Conservation (phyloP, 1,140 invertebrate genomes). For the Colletes latitarsis region DNA sequence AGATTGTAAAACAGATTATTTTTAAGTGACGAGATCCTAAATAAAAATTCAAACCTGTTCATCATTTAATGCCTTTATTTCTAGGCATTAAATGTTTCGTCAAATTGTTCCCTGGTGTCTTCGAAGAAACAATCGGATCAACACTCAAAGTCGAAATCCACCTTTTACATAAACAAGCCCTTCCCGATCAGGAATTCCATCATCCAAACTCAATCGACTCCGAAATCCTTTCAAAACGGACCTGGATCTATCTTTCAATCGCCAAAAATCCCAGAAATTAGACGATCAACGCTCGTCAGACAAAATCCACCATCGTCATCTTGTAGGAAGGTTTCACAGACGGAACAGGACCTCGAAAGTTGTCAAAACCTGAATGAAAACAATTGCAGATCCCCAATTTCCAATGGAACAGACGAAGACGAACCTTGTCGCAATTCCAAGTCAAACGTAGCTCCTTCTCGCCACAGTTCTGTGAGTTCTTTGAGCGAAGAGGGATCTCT, state of each 20-base stretch:
- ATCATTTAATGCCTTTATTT: neutral
- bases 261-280: neutral
- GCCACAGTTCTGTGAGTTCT: constrained; percentile 44
- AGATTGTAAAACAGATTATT: neutral
- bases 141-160: constrained; percentile 1
- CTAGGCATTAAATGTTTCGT: constrained; percentile 31
- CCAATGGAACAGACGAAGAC: constrained; percentile 29
- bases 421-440: constrained; percentile 18
- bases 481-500: constrained; percentile 40
- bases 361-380: neutral
- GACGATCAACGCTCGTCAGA: constrained; percentile 23
- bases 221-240: constrained; percentile 16
- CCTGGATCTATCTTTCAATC: constrained; percentile 5
- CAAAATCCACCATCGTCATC: neutral
- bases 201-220: neutral
- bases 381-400: constrained; percentile 39
- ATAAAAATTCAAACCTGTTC: no score
- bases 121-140: constrained; percentile 6
- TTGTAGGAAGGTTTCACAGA: neutral
- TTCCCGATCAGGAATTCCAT: neutral
- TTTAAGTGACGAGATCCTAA: no score
- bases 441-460: constrained; percentile 22
- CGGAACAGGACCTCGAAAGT: constrained; percentile 27
- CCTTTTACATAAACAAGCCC: constrained; percentile 19
- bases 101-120: constrained; percentile 1